Percentiles rank a stretch among this genome's conserved stretches.
These are phyloP conservation scores for Tenualosa thibaudeaui DNA, from an alignment of 2,797 vertebrate species.

Conservation along the genomic window DNA sequence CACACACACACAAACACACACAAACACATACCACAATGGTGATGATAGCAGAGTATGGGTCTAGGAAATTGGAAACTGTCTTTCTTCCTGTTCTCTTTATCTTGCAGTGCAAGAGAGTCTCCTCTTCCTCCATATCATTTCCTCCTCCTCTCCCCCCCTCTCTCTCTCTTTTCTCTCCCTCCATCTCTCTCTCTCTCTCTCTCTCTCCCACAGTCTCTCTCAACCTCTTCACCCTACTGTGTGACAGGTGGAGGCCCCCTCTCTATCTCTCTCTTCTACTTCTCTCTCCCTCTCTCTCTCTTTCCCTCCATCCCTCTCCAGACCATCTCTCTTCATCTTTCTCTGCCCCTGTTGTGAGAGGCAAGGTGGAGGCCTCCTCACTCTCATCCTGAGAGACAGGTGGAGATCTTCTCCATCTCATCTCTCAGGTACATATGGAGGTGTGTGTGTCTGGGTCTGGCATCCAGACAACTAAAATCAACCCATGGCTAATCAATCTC, in stretches of 20 bases:
- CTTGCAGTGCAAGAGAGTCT: not conserved
- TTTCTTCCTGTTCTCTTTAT: not conserved
- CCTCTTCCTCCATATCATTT: too few species aligned
- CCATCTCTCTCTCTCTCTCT: too few species aligned
- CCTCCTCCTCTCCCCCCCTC: too few species aligned
- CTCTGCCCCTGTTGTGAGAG: not conserved
- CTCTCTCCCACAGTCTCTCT: too few species aligned
- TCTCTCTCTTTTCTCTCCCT: too few species aligned
- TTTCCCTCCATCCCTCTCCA: too few species aligned
- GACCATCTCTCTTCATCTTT: too few species aligned
- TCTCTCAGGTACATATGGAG: not conserved
- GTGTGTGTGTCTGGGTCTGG: not conserved
- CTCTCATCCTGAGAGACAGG: not conserved
- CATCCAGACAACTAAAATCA: not conserved
- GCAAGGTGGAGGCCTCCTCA: not conserved
- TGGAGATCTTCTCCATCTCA: constrained; percentile 3
- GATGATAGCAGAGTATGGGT: not conserved
- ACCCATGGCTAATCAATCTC: constrained; percentile 9
- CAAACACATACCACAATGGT: not conserved
- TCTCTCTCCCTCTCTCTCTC: too few species aligned
- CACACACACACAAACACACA: not conserved
- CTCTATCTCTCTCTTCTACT: too few species aligned
- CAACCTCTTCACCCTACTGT: not conserved
- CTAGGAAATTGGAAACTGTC: not conserved
- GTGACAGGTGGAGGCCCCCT: not conserved